These are phyloP conservation scores for Sinhomidia bicolor DNA, from an alignment of 2,888 invertebrate genomes.

Conservation along the genomic window DNA sequence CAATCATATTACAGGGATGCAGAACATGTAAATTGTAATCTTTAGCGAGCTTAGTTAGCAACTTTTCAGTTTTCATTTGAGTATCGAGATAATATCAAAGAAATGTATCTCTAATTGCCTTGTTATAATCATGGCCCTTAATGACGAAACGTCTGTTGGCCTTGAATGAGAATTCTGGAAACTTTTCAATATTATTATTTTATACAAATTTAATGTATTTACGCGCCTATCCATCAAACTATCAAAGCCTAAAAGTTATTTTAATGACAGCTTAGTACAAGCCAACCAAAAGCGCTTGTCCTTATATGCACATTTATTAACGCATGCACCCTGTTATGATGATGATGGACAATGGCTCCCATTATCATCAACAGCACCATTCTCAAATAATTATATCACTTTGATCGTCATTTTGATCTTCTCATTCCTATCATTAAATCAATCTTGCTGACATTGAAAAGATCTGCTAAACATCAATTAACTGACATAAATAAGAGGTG, in stretches of 20 bases:
- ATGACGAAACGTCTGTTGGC: not conserved
- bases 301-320: not conserved
- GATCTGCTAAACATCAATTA: conserved; percentile 2
- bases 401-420: not conserved
- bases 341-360: not conserved
- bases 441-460: conserved; percentile 60
- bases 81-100: not conserved
- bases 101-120: not conserved
- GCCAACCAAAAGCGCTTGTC: not conserved
- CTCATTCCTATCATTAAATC: conserved; percentile 7
- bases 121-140: not conserved
- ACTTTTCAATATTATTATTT: no score
- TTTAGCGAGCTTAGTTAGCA: not conserved
- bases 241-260: conserved; percentile 37
- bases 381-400: conserved; percentile 50
- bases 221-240: conserved; percentile 23
- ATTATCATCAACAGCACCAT: conserved; percentile 1
- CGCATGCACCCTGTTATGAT: no score
- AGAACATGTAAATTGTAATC: no score
- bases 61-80: no score
- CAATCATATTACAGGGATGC: no score
- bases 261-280: conserved; percentile 3
- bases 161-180: conserved; percentile 9
- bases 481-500: not conserved
- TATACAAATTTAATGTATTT: no score